Conservation (phyloP, 2,797 vertebrate genomes). For the Cephalopachus bancanus region DNA sequence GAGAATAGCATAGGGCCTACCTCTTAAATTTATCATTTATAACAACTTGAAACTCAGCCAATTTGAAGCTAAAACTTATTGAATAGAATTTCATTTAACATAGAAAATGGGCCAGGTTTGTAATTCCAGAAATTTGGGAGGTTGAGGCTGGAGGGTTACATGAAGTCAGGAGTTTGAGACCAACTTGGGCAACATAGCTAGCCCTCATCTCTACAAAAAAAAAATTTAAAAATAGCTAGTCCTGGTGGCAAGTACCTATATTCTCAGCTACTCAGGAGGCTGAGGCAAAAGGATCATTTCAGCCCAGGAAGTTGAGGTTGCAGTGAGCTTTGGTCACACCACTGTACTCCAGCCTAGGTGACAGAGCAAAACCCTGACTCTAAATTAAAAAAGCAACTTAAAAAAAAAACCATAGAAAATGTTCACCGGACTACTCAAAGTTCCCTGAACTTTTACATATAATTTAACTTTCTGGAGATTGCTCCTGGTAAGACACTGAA, state of each 20-base stretch:
- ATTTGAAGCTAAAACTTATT: background rate
- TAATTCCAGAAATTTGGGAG: background rate
- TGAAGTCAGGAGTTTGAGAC: background rate
- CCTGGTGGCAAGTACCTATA: background rate
- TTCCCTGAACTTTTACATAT: background rate
- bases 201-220: background rate
- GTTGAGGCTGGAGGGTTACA: background rate
- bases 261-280: background rate
- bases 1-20: background rate
- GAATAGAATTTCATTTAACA: background rate
- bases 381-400: background rate
- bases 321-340: rapidly evolving
- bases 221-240: background rate
- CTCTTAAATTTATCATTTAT: background rate
- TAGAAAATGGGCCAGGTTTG: background rate
- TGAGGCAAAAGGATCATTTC: background rate
- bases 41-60: background rate
- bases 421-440: background rate
- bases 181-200: background rate
- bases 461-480: background rate
- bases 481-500: background rate
- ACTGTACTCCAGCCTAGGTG: background rate
- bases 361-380: background rate
- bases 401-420: background rate
- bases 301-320: background rate